A percentile compares a stretch with the other conserved stretches of the same genome.
These are phyloP conservation scores for Dryobates pubescens DNA, from an alignment of 2,797 vertebrate species.

Conservation along the genomic window DNA sequence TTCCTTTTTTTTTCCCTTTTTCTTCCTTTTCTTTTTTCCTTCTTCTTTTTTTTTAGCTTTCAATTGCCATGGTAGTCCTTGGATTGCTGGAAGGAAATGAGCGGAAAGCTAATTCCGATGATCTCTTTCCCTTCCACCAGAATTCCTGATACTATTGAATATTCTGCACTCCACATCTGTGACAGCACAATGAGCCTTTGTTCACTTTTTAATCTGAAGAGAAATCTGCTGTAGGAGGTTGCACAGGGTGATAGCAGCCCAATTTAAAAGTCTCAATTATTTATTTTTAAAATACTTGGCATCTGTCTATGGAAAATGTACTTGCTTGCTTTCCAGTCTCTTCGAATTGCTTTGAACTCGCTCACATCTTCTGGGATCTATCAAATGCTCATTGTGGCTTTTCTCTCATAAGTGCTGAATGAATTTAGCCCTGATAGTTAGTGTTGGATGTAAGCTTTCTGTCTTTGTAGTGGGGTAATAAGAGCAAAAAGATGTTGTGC, in stretches of 20 bases:
- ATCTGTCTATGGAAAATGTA: constrained; percentile 58
- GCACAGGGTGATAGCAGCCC: constrained; percentile 58
- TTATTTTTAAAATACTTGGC: constrained; percentile 70
- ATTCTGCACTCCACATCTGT: constrained; percentile 63
- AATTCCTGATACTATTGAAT: constrained; percentile 44
- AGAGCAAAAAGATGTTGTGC: constrained; percentile 28
- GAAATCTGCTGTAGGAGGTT: constrained; percentile 57
- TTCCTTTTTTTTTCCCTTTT: background rate
- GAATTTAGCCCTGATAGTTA: constrained; percentile 28
- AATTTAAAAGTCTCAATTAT: constrained; percentile 72
- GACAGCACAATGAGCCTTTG: constrained; percentile 69
- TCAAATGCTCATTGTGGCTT: constrained; percentile 57
- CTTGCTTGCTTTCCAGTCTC: constrained; percentile 52
- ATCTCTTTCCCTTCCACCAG: constrained; percentile 47
- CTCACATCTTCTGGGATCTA: constrained; percentile 58
- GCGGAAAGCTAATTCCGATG: constrained; percentile 27
- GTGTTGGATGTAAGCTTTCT: constrained; percentile 29
- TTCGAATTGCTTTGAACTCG: constrained; percentile 58
- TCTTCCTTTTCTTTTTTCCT: background rate
- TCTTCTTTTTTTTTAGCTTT: background rate
- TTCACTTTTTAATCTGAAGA: constrained; percentile 64
- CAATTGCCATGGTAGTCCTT: constrained; percentile 31
- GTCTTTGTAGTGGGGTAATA: constrained; percentile 39
- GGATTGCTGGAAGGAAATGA: constrained; percentile 43
- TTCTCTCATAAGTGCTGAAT: constrained; percentile 33